Evolutionary conservation across 2,113 vertebrate species (phyloP), one percentile per base, ranked within the genome.

Genomic region (Aythya baeri): DNA sequence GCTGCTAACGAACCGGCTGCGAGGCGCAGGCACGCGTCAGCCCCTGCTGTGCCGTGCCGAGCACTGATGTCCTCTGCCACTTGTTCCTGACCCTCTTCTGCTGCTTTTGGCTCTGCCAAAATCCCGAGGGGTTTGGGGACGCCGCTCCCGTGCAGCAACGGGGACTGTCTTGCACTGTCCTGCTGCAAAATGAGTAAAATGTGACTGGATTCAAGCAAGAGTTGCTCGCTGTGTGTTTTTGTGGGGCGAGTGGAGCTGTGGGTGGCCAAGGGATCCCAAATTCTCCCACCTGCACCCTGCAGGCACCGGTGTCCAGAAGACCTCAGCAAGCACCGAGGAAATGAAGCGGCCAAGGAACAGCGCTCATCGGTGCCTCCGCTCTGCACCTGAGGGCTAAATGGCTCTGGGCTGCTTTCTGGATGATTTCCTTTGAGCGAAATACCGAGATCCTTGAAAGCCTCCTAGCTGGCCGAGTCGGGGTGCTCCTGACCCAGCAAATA

Each of bases 101-200:
- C 2, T 1, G 44, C 7, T 65, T 38, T 41, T 29, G 0, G 38
- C 18, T 4, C 3, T 2, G 74, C 83, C 62, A 0, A 9, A 67
- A 15, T 8, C 3, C 0, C 3, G 54, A 1, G 0, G 25, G 58
- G 10, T n/a, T 70, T 9, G 0, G 46, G 0, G 59, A 8, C 9
- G 4, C 15, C 1, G 15, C 25, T 74, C 50, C 55, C 6, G 0
- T 0, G 5, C 49, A 5, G 38, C n/a, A 0, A 5, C 5, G 0
- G 38, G 62, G 41, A 20, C 50, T 26, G 50, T 25, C 12, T 25
- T 7, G 50, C 7, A 23, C 65, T 0, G 25, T 62, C 59, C 63
- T 0, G 13, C 12, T 0, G 8, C 71, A 14, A 41, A 15, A 44
- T 0, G 55, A 41, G 32, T 1, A 59, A 70, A 54, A 43, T 0